Evolutionary conservation across 1,140 invertebrate species (phyloP), one percentile per base, ranked within the genome.

Genomic region (Gryon sp.): DNA sequence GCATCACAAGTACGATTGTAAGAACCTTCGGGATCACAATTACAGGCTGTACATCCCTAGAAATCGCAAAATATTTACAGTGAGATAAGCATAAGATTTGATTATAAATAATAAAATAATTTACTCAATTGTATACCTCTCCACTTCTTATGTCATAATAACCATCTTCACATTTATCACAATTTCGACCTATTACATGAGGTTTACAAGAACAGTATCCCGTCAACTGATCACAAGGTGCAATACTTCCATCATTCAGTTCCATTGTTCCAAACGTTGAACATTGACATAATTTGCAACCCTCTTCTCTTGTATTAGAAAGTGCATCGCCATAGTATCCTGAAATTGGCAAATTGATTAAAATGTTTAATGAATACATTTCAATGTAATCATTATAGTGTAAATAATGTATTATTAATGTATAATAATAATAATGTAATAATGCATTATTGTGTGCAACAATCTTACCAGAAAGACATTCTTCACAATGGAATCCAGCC

Each of bases 251-350:
- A 22, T 91, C 88, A 6, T 91, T 90, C 12, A 89, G 86, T 83
- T 94, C 92, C 28, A 93, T 82, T 0, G 96, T 98, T 6, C 97
- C 97, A 0, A 91, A 90, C 1, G 90, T 89, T 80, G 95, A 93
- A 86, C 97, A 98, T 79, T 94, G 91, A 83, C 97, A 98, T 9
- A 92, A 91, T 85, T 96, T 93, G 82, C 97, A 99, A 1, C 87
- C 82, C 75, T 98, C 94, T 40, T 97, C 97, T 86, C 97, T 97
- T 0, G 92, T 93, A 36, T 94, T 89, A 11, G 94, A 93, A n/a
- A 98, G 84, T 0, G 96, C 95, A 85, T 97, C 95, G 19, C 96
- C 96, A 82, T 93, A 97, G 87, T 92, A 97, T 46, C 95, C 94
- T 93, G 66, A 60, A n/a, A n/a, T n/a, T n/a, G n/a, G n/a, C n/a